Percentiles rank a stretch among this genome's conserved stretches.
Conservation (phyloP, 2,888 invertebrate genomes). For the Julus scandinavius region DNA sequence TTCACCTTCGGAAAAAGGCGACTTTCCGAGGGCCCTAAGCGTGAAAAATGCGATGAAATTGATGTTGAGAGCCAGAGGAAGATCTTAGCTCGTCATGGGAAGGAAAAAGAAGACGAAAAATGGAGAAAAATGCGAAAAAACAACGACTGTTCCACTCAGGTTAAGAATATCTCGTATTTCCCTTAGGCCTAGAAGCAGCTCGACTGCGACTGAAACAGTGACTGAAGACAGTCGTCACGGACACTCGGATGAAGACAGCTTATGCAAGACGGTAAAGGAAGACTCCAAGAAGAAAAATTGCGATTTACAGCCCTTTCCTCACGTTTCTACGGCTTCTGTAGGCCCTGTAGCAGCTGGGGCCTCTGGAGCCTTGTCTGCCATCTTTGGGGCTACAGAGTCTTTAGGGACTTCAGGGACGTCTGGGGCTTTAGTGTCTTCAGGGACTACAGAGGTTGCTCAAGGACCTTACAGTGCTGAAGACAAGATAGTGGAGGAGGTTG, state of each 20-base stretch:
- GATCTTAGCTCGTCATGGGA: background rate
- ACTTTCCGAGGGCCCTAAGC: too few relatives aligned
- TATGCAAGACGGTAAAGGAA: background rate
- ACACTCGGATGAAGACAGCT: background rate
- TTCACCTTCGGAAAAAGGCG: too few relatives aligned
- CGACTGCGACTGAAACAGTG: background rate
- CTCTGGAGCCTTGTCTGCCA: too few relatives aligned
- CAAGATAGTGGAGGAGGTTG: slow-evolving; percentile 18
- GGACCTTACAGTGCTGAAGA: background rate
- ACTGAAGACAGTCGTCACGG: background rate
- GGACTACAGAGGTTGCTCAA: background rate
- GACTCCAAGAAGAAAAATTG: background rate
- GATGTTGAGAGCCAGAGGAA: too few relatives aligned
- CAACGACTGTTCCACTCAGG: background rate
- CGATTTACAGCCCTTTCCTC: too few relatives aligned
- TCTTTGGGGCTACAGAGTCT: background rate
- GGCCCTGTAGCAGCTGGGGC: too few relatives aligned
- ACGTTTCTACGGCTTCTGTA: too few relatives aligned
- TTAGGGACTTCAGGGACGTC: background rate
- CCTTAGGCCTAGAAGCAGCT: background rate
- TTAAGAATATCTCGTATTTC: background rate
- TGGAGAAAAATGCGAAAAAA: background rate
- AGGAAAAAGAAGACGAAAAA: background rate
- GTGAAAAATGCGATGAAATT: too few relatives aligned
- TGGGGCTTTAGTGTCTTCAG: too few relatives aligned